A percentile compares a stretch with the other conserved stretches of the same genome.
phyloP scores from a whole-genome alignment of 2,888 invertebrate genomes.

The Lycophotia porphyrea region DNA sequence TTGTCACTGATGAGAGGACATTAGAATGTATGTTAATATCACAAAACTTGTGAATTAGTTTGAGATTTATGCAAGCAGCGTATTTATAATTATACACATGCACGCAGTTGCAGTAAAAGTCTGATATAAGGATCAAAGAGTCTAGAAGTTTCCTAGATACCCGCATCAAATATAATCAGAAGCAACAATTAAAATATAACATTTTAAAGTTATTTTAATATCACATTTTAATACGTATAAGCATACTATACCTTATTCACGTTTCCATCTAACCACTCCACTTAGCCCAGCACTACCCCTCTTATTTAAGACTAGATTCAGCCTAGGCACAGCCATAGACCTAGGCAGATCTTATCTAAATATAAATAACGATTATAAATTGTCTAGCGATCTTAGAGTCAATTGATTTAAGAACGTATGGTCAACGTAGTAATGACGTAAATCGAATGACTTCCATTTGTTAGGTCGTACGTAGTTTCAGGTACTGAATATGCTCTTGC shows the following conservation, averaged over 20 bases:
- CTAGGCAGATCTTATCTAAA: constrained; percentile 62
- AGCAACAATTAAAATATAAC: constrained; percentile 29
- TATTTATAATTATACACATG: neutral
- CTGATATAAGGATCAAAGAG: neutral
- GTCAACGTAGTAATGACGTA: constrained; percentile 12
- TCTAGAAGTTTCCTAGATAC: neutral
- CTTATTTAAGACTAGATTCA: constrained; percentile 63
- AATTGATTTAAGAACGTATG: constrained; percentile 38
- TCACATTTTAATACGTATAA: constrained; percentile 49
- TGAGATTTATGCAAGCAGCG: too few relatives aligned
- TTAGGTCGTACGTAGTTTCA: constrained; percentile 22
- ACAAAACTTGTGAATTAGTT: constrained; percentile 3
- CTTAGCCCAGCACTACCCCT: constrained; percentile 23
- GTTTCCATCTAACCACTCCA: constrained; percentile 54
- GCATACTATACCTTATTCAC: neutral
- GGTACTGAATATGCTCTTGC: constrained; percentile 26
- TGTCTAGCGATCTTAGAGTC: constrained; percentile 53
- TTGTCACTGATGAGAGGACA: neutral
- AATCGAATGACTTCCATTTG: constrained; percentile 14
- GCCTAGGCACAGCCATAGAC: constrained; percentile 63
- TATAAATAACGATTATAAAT: constrained; percentile 30
- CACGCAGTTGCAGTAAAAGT: neutral
- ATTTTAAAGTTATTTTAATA: constrained; percentile 35
- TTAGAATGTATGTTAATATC: neutral
- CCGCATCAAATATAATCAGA: neutral